A percentile compares a stretch with the other conserved stretches of the same genome.
Evolutionary conservation across 2,888 invertebrate species (phyloP).

Genomic region (Orgyia antiqua): DNA sequence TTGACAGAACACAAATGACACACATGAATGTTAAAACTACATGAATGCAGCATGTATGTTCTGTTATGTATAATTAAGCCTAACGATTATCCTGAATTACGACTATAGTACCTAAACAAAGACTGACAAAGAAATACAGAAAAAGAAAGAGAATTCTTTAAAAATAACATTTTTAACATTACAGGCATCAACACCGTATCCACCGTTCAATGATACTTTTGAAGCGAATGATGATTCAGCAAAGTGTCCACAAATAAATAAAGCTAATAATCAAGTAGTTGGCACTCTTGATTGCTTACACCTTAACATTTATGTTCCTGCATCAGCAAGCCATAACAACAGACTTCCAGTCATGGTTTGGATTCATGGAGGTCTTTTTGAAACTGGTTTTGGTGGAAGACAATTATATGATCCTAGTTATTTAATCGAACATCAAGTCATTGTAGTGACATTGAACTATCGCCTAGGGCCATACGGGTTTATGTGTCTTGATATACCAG

Average conservation of each 20-base stretch:
- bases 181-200: slow-evolving; percentile 3
- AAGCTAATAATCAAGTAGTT: not conserved
- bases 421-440: slow-evolving; percentile 21
- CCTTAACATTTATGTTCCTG: slow-evolving; percentile 8
- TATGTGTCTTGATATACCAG: slow-evolving; percentile 24
- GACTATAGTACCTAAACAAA: too few relatives aligned
- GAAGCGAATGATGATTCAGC: slow-evolving; percentile 7
- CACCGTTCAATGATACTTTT: slow-evolving; percentile 4
- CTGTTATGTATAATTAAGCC: not conserved
- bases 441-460: slow-evolving; percentile 27
- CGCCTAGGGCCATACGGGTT: slow-evolving; percentile 27
- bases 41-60: too few relatives aligned
- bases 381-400: not conserved
- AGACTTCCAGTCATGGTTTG: slow-evolving; percentile 8
- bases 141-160: too few relatives aligned
- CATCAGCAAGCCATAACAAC: not conserved
- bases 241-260: slow-evolving; percentile 8
- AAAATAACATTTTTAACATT: too few relatives aligned
- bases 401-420: slow-evolving; percentile 4
- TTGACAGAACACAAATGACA: too few relatives aligned
- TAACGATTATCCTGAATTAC: too few relatives aligned
- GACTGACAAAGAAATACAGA: too few relatives aligned
- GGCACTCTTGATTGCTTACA: slow-evolving; percentile 7
- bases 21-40: too few relatives aligned
- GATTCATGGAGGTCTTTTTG: slow-evolving; percentile 7